phyloP scores from a whole-genome alignment of 1,140 invertebrate genomes.

The Cydia pomonella region DNA sequence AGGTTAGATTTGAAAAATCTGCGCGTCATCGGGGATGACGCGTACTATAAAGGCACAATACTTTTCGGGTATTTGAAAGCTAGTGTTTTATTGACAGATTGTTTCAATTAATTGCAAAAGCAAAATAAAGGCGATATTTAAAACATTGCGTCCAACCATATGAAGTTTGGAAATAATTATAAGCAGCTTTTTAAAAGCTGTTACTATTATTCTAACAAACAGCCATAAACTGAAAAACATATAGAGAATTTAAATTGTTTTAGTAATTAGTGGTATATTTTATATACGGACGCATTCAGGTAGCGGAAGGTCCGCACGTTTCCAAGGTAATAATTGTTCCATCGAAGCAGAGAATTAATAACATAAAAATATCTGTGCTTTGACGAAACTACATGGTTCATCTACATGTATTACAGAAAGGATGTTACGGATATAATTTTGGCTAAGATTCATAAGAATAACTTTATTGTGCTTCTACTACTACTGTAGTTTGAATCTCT shows the following conservation, averaged over 20 bases:
- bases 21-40: too few relatives aligned
- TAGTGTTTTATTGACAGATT: too few relatives aligned
- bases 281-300: conserved; percentile 19
- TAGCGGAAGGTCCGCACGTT: not conserved
- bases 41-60: too few relatives aligned
- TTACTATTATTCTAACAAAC: too few relatives aligned
- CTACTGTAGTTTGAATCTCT: too few relatives aligned
- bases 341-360: conserved; percentile 13
- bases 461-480: not conserved
- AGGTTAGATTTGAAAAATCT: too few relatives aligned
- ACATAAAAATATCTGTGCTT: conserved; percentile 6
- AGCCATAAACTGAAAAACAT: not conserved
- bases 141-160: too few relatives aligned
- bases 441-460: not conserved
- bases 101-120: too few relatives aligned
- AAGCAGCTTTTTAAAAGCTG: too few relatives aligned
- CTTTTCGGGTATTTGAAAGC: too few relatives aligned
- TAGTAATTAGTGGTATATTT: conserved; percentile 19
- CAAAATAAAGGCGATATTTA: too few relatives aligned
- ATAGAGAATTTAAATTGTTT: not conserved
- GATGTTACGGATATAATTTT: conserved; percentile 11
- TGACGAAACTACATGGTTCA: not conserved
- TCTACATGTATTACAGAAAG: not conserved
- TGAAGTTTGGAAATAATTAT: too few relatives aligned
- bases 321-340: conserved; percentile 24